A percentile compares a stretch with the other conserved stretches of the same genome.
Conservation (phyloP, 2,113 vertebrate genomes). For the Emydocephalus ijimae region DNA sequence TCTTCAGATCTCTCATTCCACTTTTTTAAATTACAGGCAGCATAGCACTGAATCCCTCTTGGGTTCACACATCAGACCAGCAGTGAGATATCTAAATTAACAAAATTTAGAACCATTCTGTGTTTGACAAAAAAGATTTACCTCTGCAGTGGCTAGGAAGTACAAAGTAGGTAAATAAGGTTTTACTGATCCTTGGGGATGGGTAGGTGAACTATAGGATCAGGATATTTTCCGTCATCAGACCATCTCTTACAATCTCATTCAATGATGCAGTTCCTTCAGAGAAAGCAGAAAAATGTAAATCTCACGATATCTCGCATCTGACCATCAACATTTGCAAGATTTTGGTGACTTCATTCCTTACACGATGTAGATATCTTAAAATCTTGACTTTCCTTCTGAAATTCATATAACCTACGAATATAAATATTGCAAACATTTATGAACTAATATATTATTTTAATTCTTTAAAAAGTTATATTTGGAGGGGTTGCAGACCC, state of each 20-base stretch:
- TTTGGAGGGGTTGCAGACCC: not conserved
- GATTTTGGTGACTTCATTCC: not conserved
- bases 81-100: not conserved
- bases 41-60: not conserved
- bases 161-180: not conserved
- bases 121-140: not conserved
- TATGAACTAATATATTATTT: not conserved
- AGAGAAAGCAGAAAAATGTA: not conserved
- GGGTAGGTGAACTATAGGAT: not conserved
- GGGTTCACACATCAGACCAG: not conserved
- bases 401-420: not conserved
- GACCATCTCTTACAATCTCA: not conserved
- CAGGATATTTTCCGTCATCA: not conserved
- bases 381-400: not conserved
- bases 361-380: not conserved
- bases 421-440: not conserved
- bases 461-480: not conserved
- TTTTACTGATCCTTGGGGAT: not conserved
- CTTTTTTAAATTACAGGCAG: not conserved
- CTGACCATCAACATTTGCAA: not conserved
- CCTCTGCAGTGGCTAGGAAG: not conserved
- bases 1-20: not conserved
- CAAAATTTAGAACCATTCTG: not conserved
- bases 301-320: not conserved
- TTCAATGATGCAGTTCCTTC: not conserved